A percentile compares a stretch with the other conserved stretches of the same genome.
phyloP scores from a whole-genome alignment of 2,888 invertebrate genomes.

The Malachius bipustulatus region DNA sequence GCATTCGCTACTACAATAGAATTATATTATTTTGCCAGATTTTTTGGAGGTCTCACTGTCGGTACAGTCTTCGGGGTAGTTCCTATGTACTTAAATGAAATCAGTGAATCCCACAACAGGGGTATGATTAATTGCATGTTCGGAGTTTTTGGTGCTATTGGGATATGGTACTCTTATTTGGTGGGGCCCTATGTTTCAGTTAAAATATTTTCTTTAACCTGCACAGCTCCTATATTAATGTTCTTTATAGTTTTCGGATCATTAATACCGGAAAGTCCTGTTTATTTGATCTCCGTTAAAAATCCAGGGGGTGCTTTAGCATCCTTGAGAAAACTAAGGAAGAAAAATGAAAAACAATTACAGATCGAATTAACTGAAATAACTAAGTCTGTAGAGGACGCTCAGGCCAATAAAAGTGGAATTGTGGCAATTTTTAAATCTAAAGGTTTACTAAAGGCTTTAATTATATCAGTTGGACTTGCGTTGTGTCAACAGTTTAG shows the following conservation, averaged over 20 bases:
- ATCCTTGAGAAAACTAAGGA: conserved; percentile 52
- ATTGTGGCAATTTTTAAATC: conserved; percentile 32
- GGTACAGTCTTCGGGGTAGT: conserved; percentile 54
- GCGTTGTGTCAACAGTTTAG: conserved; percentile 75
- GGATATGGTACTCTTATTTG: conserved; percentile 43
- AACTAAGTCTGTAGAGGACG: conserved; percentile 32
- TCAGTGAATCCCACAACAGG: conserved; percentile 60
- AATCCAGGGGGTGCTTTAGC: conserved; percentile 46
- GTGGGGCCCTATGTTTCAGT: conserved; percentile 14
- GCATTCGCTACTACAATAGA: conserved; percentile 40
- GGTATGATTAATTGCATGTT: conserved; percentile 69
- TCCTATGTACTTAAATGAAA: conserved; percentile 75
- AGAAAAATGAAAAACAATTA: conserved; percentile 45
- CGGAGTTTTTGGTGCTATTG: conserved; percentile 53
- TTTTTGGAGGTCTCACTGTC: conserved; percentile 49
- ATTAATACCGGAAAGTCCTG: conserved; percentile 72
- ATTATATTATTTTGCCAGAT: conserved; percentile 44
- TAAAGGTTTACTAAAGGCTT: conserved; percentile 52
- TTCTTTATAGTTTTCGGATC: conserved; percentile 47
- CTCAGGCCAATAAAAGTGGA: conserved; percentile 33
- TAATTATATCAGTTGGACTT: conserved; percentile 57
- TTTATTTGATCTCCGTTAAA: conserved; percentile 49
- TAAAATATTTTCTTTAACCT: conserved; percentile 6
- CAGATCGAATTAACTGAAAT: conserved; percentile 44
- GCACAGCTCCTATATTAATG: conserved; percentile 18